A percentile compares a stretch with the other conserved stretches of the same genome.
Evolutionary conservation across 2,797 vertebrate genomes (phyloP).

Genomic region (Aselliscus stoliczkanus): DNA sequence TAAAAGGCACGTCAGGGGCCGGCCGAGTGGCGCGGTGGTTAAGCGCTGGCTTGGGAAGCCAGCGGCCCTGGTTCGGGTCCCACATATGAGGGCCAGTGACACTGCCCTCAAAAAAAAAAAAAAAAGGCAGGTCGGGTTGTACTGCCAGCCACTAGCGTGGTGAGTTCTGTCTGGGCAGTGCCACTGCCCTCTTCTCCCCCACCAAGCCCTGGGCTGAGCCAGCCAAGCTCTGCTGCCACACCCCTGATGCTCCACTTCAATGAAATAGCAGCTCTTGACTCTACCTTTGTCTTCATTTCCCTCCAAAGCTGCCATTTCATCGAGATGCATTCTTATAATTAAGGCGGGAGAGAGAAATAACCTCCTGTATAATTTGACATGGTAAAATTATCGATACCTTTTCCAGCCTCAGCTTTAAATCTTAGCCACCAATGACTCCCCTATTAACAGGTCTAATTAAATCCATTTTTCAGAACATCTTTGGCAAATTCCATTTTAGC

Average conservation of each 20-base stretch:
- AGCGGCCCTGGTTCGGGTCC: too few relatives aligned
- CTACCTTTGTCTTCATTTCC: conserved; percentile 69
- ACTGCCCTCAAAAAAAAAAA: too few relatives aligned
- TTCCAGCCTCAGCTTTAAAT: conserved; percentile 77
- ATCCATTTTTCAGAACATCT: conserved; percentile 82
- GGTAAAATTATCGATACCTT: conserved; percentile 77
- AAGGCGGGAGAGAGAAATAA: conserved; percentile 79
- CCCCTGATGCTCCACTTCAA: conserved; percentile 51
- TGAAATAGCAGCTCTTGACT: conserved; percentile 39
- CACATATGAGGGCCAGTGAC: too few relatives aligned
- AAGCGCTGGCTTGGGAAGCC: too few relatives aligned
- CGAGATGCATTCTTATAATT: conserved; percentile 79
- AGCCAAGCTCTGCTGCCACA: neutral
- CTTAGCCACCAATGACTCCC: conserved; percentile 77
- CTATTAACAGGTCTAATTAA: conserved; percentile 85
- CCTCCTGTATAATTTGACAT: conserved; percentile 80
- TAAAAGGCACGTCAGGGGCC: neutral
- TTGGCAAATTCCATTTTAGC: conserved; percentile 82
- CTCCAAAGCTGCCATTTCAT: conserved; percentile 69
- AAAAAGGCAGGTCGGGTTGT: neutral
- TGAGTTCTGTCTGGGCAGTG: neutral
- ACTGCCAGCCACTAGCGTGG: accelerated
- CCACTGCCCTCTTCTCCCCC: accelerated
- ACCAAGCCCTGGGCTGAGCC: neutral
- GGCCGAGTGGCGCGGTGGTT: too few relatives aligned